A percentile compares a stretch with the other conserved stretches of the same genome.
Conservation (phyloP, 2,888 invertebrate species). For the Drosophila crucigera region DNA sequence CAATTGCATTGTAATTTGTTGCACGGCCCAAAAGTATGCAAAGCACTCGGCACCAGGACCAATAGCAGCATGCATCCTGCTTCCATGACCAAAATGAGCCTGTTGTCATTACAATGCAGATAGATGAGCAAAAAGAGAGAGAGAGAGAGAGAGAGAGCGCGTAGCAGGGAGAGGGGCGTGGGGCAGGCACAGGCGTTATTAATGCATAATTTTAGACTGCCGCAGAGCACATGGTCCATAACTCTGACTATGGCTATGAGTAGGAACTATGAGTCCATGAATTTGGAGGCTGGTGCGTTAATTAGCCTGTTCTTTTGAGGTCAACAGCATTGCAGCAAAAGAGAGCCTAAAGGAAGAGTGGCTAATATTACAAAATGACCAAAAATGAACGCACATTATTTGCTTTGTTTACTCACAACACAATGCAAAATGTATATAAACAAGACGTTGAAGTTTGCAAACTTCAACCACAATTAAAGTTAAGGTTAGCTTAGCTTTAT, state of each 20-base stretch:
- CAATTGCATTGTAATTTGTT: conserved; percentile 77
- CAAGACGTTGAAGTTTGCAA: neutral
- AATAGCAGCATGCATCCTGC: conserved; percentile 29
- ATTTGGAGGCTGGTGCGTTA: conserved; percentile 50
- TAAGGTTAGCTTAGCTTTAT: too few species aligned
- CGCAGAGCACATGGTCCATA: conserved; percentile 13
- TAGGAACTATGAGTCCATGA: conserved; percentile 1
- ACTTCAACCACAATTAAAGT: neutral
- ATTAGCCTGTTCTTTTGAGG: conserved; percentile 56
- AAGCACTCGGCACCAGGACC: conserved; percentile 36
- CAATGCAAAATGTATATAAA: neutral
- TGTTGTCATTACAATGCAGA: conserved; percentile 28
- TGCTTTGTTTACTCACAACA: neutral
- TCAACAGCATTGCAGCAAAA: conserved; percentile 1
- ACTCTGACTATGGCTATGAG: neutral
- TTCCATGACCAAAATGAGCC: conserved; percentile 54
- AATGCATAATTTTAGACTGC: conserved; percentile 66
- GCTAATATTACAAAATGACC: neutral
- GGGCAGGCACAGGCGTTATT: conserved; percentile 51
- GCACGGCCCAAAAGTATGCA: conserved; percentile 54
- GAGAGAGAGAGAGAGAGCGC: neutral
- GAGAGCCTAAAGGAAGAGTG: conserved; percentile 2
- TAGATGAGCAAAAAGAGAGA: neutral
- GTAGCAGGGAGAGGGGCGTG: conserved; percentile 4
- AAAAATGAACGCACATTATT: neutral